A percentile compares a stretch with the other conserved stretches of the same genome.
phyloP scores from a whole-genome alignment of 1,140 invertebrate species.

The Acromyrmex charruanus region DNA sequence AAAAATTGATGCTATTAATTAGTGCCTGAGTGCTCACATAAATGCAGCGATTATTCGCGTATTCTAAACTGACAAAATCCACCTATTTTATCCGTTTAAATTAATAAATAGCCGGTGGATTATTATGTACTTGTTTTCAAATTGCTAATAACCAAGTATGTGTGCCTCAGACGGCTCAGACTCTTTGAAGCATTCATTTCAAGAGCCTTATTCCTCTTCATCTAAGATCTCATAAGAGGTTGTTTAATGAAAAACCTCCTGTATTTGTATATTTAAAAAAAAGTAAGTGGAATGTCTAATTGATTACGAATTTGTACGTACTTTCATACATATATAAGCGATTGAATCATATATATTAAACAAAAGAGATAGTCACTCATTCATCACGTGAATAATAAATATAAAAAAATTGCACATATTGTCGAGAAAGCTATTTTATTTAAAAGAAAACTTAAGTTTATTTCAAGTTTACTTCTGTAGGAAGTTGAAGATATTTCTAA shows the following conservation, averaged over 20 bases:
- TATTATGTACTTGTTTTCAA: conserved; percentile 25
- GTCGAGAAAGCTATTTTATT: not conserved
- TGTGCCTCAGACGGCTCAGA: not conserved
- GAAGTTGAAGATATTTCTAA: not conserved
- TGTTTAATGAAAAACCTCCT: conserved; percentile 5
- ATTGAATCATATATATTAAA: not conserved
- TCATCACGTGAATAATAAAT: not conserved
- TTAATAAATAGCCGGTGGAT: not conserved
- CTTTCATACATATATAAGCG: not conserved
- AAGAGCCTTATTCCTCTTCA: conserved; percentile 3
- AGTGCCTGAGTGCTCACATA: not conserved
- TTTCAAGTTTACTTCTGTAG: not conserved
- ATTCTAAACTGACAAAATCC: not conserved
- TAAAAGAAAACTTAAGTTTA: not conserved
- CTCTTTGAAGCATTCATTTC: not conserved
- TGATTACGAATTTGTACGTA: conserved; percentile 1
- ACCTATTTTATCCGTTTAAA: conserved; percentile 10
- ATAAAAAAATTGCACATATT: not conserved
- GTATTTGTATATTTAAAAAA: not conserved
- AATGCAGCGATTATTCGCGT: not conserved
- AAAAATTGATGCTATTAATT: not conserved
- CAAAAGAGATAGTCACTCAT: not conserved
- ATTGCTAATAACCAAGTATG: conserved; percentile 4
- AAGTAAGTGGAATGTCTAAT: not conserved
- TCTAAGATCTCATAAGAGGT: not conserved